Evolutionary conservation across 35 echinoderm and acorn worm genomes (phyloP).

Genomic region (Amphiura filiformis): DNA sequence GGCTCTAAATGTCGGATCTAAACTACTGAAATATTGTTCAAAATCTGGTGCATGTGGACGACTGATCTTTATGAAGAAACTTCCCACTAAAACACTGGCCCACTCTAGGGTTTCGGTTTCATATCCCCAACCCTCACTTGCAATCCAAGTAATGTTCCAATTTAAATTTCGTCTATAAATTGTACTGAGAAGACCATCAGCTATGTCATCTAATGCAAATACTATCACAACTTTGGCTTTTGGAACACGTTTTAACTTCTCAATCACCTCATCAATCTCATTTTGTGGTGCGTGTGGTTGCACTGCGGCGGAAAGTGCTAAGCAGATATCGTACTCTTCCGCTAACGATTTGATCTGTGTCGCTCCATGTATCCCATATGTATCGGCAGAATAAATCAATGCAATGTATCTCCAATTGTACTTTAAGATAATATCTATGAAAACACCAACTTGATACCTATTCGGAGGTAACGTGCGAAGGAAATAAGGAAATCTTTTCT

Average conservation of each 20-base stretch:
- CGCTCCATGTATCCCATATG: constrained; percentile 13
- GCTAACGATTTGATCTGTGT: not conserved
- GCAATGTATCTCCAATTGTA: constrained; percentile 36
- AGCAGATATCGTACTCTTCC: not conserved
- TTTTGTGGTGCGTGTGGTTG: not conserved
- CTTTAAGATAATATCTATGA: constrained; percentile 29
- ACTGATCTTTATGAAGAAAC: not conserved
- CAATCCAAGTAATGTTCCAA: not conserved
- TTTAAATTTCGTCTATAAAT: not conserved
- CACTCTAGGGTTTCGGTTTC: not conserved
- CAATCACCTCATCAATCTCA: not conserved
- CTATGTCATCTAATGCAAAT: not conserved
- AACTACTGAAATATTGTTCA: not conserved
- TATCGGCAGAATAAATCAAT: constrained; percentile 5
- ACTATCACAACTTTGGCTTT: constrained; percentile 7
- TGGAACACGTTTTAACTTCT: not conserved
- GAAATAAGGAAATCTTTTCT: constrained; percentile 37
- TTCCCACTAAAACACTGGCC: not conserved
- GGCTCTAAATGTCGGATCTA: not conserved
- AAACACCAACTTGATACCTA: constrained; percentile 23
- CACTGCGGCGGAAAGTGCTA: not conserved
- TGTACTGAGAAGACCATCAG: not conserved
- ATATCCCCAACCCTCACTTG: not conserved
- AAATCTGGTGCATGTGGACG: not conserved
- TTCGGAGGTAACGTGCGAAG: constrained; percentile 32